Conservation (phyloP, 2,888 invertebrate species). For the Xylocampa areola region DNA sequence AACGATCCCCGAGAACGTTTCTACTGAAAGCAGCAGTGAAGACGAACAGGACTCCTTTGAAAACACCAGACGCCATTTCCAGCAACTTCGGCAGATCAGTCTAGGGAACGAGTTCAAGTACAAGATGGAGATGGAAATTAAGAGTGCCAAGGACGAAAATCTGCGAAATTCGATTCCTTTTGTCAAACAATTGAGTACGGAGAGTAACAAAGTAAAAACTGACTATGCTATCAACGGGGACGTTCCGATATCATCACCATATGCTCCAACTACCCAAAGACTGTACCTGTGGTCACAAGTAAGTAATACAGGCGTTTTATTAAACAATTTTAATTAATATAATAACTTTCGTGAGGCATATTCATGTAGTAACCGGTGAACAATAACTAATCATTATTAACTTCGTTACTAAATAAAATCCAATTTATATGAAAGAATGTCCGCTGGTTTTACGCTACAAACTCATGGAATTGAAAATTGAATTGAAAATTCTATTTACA, state of each 20-base stretch:
- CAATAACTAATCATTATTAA: neutral
- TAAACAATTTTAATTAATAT: no score
- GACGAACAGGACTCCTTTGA: conserved; percentile 89
- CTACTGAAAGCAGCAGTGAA: conserved; percentile 86
- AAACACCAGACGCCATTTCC: conserved; percentile 90
- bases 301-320: conserved; percentile 44
- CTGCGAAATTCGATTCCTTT: conserved; percentile 90
- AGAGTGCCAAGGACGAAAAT: conserved; percentile 90
- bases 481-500: conserved; percentile 43
- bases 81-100: conserved; percentile 91
- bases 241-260: conserved; percentile 80
- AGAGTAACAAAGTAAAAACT: conserved; percentile 88
- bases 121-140: conserved; percentile 91
- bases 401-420: neutral
- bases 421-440: conserved; percentile 2
- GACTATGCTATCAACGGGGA: conserved; percentile 84
- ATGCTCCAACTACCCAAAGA: conserved; percentile 89
- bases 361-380: no score
- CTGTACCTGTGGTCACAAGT: conserved; percentile 85
- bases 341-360: no score
- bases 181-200: conserved; percentile 90
- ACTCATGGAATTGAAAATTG: conserved; percentile 42
- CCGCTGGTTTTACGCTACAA: conserved; percentile 49
- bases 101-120: conserved; percentile 91
- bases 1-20: conserved; percentile 80